Percentiles rank a stretch among this genome's conserved stretches.
Evolutionary conservation across 2,888 invertebrate genomes (phyloP).

Genomic region (Drosophila yooni): DNA sequence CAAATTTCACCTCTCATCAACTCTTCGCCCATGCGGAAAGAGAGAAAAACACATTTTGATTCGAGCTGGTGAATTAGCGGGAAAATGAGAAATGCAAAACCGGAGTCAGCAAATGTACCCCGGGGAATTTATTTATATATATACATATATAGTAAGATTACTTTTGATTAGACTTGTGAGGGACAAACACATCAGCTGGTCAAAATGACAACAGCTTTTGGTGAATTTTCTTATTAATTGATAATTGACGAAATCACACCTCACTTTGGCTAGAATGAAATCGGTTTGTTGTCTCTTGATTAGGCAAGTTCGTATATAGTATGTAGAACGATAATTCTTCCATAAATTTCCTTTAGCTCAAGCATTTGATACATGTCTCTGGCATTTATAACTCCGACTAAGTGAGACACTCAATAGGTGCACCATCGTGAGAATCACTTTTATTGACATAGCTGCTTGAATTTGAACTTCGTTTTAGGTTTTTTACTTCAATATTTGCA

Average conservation of each 20-base stretch:
- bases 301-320: background rate
- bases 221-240: background rate
- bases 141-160: background rate
- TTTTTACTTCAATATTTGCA: constrained; percentile 1
- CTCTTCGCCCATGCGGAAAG: background rate
- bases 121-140: background rate
- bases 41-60: constrained; percentile 1
- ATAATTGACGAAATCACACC: background rate
- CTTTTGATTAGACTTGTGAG: background rate
- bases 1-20: constrained; percentile 19
- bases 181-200: background rate
- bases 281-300: no score
- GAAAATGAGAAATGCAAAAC: background rate
- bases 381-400: background rate
- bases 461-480: background rate
- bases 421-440: background rate
- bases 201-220: background rate
- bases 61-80: constrained; percentile 19
- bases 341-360: background rate
- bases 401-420: background rate
- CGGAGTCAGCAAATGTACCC: background rate
- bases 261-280: background rate
- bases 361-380: background rate
- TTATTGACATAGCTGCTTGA: background rate
- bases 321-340: background rate